These are phyloP conservation scores for Allophyes oxyacanthae DNA, from an alignment of 2,888 invertebrate species.

Conservation along the genomic window DNA sequence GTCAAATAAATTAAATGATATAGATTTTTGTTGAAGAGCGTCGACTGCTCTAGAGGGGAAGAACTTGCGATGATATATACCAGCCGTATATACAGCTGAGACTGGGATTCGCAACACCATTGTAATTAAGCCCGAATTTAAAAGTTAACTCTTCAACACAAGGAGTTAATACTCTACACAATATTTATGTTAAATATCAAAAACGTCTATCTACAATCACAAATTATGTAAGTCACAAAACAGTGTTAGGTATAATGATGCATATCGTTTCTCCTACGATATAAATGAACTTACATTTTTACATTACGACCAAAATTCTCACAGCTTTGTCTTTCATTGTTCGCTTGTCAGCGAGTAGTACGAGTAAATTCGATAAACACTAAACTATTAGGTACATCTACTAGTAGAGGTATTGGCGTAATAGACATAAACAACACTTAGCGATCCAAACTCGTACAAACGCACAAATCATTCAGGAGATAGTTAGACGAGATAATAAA, in stretches of 20 bases:
- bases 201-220: conserved; percentile 68
- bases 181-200: conserved; percentile 63
- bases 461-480: conserved; percentile 53
- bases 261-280: conserved; percentile 77
- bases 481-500: conserved; percentile 50
- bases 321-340: conserved; percentile 90
- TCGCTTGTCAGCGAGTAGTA: conserved; percentile 85
- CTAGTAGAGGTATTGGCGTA: conserved; percentile 73
- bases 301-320: conserved; percentile 88
- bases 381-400: conserved; percentile 79
- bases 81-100: conserved; percentile 28
- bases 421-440: conserved; percentile 67
- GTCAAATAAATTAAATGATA: conserved; percentile 33
- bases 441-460: conserved; percentile 59
- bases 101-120: conserved; percentile 19
- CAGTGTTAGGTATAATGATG: conserved; percentile 63
- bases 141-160: conserved; percentile 48
- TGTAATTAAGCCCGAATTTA: conserved; percentile 13
- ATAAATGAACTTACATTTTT: conserved; percentile 85
- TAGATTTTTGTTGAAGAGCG: conserved; percentile 40
- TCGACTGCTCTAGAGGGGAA: conserved; percentile 6
- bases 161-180: conserved; percentile 50
- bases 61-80: conserved; percentile 11
- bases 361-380: conserved; percentile 86
- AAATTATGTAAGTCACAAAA: conserved; percentile 70